Evolutionary conservation across 2,888 invertebrate species (phyloP).

Genomic region (Ametastegia equiseti): DNA sequence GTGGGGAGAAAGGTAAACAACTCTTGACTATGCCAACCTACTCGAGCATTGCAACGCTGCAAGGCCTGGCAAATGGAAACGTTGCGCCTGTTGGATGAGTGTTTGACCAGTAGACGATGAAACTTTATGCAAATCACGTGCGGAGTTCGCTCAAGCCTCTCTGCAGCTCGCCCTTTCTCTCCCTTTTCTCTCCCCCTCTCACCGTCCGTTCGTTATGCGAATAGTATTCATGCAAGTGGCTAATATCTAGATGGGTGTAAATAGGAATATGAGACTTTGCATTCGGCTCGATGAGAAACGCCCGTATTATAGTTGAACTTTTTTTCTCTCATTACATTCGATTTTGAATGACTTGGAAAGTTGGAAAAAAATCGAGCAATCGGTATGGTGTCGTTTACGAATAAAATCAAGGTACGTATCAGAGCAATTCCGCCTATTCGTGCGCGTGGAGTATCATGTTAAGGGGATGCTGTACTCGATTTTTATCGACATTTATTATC

Average conservation of each 20-base stretch:
- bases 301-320: too few relatives aligned
- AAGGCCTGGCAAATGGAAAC: constrained; percentile 31
- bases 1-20: constrained; percentile 38
- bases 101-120: constrained; percentile 43
- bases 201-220: neutral
- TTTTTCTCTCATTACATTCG: neutral
- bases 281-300: too few relatives aligned
- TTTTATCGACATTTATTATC: too few relatives aligned
- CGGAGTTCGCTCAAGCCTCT: constrained; percentile 28
- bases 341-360: too few relatives aligned
- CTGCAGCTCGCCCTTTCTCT: neutral
- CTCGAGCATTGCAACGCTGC: constrained; percentile 31
- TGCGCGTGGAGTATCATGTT: too few relatives aligned
- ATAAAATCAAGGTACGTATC: too few relatives aligned
- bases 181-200: neutral
- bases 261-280: neutral
- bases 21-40: constrained; percentile 35
- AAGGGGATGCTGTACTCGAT: too few relatives aligned
- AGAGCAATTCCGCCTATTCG: too few relatives aligned
- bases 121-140: constrained; percentile 47
- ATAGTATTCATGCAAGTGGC: neutral
- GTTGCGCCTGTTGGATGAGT: constrained; percentile 31
- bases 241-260: neutral
- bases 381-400: too few relatives aligned
- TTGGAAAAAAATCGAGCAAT: too few relatives aligned